Evolutionary conservation across 2,797 vertebrate species (phyloP), one percentile per base, ranked within the genome.

Genomic region (Pteropus rufus): DNA sequence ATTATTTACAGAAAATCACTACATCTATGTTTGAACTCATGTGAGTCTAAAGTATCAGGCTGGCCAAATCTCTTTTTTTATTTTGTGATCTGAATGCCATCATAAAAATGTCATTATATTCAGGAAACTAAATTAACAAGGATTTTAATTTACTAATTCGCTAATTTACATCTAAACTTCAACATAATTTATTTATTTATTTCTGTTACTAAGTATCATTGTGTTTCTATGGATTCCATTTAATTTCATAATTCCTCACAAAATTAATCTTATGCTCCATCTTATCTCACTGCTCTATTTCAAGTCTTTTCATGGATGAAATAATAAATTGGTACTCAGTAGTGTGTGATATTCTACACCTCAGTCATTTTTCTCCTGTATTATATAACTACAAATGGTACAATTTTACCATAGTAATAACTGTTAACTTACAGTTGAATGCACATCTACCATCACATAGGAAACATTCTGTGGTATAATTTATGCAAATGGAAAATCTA

Each of bases 401-500:
- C 44, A 39, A 19, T 44, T 85, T 95, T 92, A 29, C 52, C 46
- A n/a, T 24, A 19, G 26, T 73, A 82, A 54, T 92, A 76, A 44
- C 52, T 12, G 49, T 79, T 60, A 89, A 46, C 62, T 93, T 94
- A 81, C 4, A 92, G 36, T 8, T 85, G 44, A 90, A 87, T 92
- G 7, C 36, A 93, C 44, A 81, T n/a, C 18, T 24, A 80, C 93
- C 62, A 41, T 3, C 26, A 52, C 46, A 24, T 8, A 84, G 24
- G 12, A 89, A 76, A 10, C 12, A 46, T 54, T 65, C 49, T 64
- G 9, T 77, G 23, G 39, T 44, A 36, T 34, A 93, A 81, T 89
- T 75, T 81, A 90, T 79, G 76, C 49, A 93, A 72, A 81, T 92
- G 8, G 19, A 36, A 95, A 92, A 39, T 76, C 44, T 92, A 80